Evolutionary conservation across 2,888 invertebrate species (phyloP), one percentile per base, ranked within the genome.

Genomic region (Leptopterna dolabrata): DNA sequence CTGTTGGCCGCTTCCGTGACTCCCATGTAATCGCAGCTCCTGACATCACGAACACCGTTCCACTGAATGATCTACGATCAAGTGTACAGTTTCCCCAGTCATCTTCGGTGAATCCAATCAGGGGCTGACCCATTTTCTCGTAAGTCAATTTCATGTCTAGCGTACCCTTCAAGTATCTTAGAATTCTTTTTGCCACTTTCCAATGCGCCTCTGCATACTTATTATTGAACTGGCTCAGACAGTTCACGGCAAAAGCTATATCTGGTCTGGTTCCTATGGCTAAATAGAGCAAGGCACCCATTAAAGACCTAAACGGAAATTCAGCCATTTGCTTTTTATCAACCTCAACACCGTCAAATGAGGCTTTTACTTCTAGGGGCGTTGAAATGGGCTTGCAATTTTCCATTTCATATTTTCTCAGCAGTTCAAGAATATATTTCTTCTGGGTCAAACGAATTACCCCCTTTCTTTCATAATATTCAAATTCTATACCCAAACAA

Each of bases 401-500:
- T 47, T 47, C 73, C 89, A 89, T 89, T 16, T 76, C 41, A 78
- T 83, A 89, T 63, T 87, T 89, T 30, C 83, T 24, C 24, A 90
- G 45, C 16, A 89, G 41, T 29, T 89, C 80, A 29, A 80, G 9
- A 24, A 84, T 80, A 80, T 88, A 90, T 24, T 78, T 86, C 80
- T 84, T 81, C 70, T 89, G 89, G 51, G 47, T 73, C n/a, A 89
- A 70, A 30, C 43, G 63, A 47, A 89, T 43, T 51, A 16, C n/a
- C n/a, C n/a, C n/a, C n/a, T n/a, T n/a, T n/a, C n/a, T n/a, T n/a
- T n/a, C n/a, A n/a, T 78, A 70, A 80, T 82, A 76, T 27, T 76
- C 36, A 43, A 90, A 86, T 24, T 86, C 80, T 55, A 89, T 88
- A 27, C 89, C 90, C n/a, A 89, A 63, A 83, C 88, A 90, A 51